A percentile compares a stretch with the other conserved stretches of the same genome.
Evolutionary conservation across 2,888 invertebrate species (phyloP).

Genomic region (Aphodius granarius): DNA sequence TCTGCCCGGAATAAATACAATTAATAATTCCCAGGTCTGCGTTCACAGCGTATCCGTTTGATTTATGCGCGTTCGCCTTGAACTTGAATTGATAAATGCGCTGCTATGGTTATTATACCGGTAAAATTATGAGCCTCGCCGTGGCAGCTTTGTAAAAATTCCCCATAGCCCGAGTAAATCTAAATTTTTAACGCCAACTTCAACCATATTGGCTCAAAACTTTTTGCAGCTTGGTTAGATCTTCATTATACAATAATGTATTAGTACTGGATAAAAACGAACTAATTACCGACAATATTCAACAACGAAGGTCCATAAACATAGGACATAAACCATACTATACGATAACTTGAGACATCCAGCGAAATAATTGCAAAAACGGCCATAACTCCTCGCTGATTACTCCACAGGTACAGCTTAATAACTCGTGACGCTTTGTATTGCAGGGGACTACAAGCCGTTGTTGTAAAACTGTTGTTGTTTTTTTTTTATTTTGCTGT

Average conservation of each 20-base stretch:
- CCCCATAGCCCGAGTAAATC: constrained; percentile 4
- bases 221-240: too few relatives aligned
- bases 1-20: constrained; percentile 11
- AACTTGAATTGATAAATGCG: constrained; percentile 20
- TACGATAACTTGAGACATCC: not conserved
- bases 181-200: not conserved
- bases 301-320: not conserved
- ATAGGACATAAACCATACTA: not conserved
- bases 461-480: too few relatives aligned
- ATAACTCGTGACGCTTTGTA: too few relatives aligned
- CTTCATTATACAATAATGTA: too few relatives aligned
- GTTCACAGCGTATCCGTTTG: not conserved
- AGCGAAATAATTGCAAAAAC: not conserved
- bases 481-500: not conserved
- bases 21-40: constrained; percentile 9
- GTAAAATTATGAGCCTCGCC: not conserved
- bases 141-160: not conserved
- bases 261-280: too few relatives aligned
- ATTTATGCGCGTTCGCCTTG: constrained; percentile 12
- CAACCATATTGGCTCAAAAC: not conserved
- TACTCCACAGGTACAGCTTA: not conserved
- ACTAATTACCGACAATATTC: not conserved
- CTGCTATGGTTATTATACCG: constrained; percentile 3
- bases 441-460: too few relatives aligned
- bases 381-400: not conserved